phyloP scores from a whole-genome alignment of 2,888 invertebrate species.

The Copidosoma aretas region DNA sequence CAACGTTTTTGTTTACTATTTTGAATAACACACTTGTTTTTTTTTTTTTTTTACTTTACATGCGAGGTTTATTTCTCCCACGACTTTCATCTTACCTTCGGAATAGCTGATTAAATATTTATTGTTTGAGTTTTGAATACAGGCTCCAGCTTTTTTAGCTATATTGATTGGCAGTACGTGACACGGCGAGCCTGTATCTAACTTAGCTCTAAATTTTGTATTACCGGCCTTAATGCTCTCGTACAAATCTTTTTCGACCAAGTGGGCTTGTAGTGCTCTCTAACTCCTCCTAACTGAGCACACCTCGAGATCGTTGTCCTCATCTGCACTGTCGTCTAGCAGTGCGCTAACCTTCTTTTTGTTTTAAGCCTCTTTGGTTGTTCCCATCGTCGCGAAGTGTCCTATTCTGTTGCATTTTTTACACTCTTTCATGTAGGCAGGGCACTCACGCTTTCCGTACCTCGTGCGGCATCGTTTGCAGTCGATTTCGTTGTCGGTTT shows the following conservation, averaged over 20 bases:
- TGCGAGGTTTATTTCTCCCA: not conserved
- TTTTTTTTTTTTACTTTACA: not conserved
- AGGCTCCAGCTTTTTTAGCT: too few relatives aligned
- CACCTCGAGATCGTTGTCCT: not conserved
- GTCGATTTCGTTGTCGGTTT: not conserved
- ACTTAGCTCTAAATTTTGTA: too few relatives aligned
- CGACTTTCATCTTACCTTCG: not conserved
- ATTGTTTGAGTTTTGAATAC: too few relatives aligned
- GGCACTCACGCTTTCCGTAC: not conserved
- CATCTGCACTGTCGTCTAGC: not conserved
- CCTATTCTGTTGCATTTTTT: not conserved
- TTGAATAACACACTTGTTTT: constrained; percentile 2
- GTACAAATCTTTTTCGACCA: too few relatives aligned
- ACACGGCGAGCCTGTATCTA: too few relatives aligned
- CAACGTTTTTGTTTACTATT: not conserved
- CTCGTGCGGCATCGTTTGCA: not conserved
- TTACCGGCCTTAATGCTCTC: too few relatives aligned
- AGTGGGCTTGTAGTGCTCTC: too few relatives aligned
- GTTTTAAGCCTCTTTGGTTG: not conserved
- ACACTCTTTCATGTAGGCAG: not conserved
- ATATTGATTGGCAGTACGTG: too few relatives aligned
- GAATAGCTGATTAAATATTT: not conserved
- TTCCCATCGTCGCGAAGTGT: not conserved
- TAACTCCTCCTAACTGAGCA: too few relatives aligned
- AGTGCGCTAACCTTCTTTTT: not conserved